Percentiles rank a stretch among this genome's conserved stretches.
phyloP scores from a whole-genome alignment of 2,888 invertebrate genomes.

The Stomorhina lunata region DNA sequence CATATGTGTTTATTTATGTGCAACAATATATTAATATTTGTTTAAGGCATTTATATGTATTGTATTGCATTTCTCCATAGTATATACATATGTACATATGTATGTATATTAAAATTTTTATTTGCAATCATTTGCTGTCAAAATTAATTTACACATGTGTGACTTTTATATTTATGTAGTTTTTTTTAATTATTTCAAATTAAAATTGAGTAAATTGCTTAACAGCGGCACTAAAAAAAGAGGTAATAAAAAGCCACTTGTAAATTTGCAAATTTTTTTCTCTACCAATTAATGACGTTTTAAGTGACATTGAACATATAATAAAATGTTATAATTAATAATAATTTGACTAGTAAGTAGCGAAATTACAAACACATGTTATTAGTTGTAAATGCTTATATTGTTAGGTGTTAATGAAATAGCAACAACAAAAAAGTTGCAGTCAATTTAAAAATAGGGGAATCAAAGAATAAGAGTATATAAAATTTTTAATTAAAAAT shows the following conservation, averaged over 20 bases:
- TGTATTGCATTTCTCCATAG: too few species aligned
- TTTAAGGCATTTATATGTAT: slow-evolving; percentile 1
- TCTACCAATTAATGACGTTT: slow-evolving; percentile 11
- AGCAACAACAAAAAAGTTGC: too few species aligned
- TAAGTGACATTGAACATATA: slow-evolving; percentile 28
- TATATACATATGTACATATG: background rate
- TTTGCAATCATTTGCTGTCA: slow-evolving; percentile 23
- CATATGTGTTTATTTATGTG: too few species aligned
- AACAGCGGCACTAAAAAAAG: background rate
- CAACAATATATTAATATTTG: too few species aligned
- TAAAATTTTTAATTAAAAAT: too few species aligned
- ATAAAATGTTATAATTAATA: slow-evolving; percentile 31
- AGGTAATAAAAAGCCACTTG: background rate
- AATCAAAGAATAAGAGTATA: too few species aligned
- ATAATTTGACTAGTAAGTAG: slow-evolving; percentile 4
- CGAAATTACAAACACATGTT: background rate
- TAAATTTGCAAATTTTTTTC: background rate
- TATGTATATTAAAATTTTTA: background rate
- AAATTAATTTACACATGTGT: slow-evolving; percentile 52
- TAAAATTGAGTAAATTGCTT: background rate
- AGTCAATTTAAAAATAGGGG: too few species aligned
- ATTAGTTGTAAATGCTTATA: background rate
- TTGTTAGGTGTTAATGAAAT: too few species aligned
- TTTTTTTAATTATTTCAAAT: slow-evolving; percentile 24
- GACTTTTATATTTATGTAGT: slow-evolving; percentile 12